Evolutionary conservation across 1,140 invertebrate genomes (phyloP).

Genomic region (Ridgeia piscesae): DNA sequence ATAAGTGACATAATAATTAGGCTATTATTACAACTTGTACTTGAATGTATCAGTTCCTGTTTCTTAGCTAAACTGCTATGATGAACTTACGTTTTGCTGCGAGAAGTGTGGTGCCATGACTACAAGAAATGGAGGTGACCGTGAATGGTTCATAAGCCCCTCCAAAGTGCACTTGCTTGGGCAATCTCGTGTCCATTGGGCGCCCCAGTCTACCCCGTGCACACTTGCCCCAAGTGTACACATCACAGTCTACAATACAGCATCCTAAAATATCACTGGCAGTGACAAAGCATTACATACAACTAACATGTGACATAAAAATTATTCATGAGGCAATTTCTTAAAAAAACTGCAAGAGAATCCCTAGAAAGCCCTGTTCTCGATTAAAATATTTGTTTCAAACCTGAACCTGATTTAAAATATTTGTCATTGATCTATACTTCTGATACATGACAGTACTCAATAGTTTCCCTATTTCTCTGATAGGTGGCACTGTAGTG

Average conservation of each 20-base stretch:
- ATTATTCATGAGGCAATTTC: background rate
- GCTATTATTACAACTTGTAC: too few species aligned
- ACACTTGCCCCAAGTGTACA: constrained; percentile 54
- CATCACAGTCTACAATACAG: constrained; percentile 41
- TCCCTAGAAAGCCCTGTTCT: too few species aligned
- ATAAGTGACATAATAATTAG: too few species aligned
- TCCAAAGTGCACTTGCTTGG: constrained; percentile 41
- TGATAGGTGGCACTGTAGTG: too few species aligned
- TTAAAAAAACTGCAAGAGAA: too few species aligned
- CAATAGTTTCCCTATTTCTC: too few species aligned
- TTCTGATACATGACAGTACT: too few species aligned
- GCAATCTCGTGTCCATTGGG: constrained; percentile 36
- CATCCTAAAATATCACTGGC: background rate
- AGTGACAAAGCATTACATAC: background rate
- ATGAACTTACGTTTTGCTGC: constrained; percentile 37
- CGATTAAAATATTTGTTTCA: too few species aligned
- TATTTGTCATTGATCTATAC: too few species aligned
- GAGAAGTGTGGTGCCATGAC: constrained; percentile 53
- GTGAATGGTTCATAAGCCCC: constrained; percentile 40
- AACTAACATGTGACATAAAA: background rate
- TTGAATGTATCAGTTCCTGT: background rate
- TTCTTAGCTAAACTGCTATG: background rate
- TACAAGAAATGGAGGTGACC: constrained; percentile 48
- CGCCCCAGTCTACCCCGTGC: constrained; percentile 50
- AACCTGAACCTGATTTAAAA: too few species aligned